Base-by-base conservation (phyloP, 2,888 invertebrate genomes). In the Monochamus alternatus region DNA sequence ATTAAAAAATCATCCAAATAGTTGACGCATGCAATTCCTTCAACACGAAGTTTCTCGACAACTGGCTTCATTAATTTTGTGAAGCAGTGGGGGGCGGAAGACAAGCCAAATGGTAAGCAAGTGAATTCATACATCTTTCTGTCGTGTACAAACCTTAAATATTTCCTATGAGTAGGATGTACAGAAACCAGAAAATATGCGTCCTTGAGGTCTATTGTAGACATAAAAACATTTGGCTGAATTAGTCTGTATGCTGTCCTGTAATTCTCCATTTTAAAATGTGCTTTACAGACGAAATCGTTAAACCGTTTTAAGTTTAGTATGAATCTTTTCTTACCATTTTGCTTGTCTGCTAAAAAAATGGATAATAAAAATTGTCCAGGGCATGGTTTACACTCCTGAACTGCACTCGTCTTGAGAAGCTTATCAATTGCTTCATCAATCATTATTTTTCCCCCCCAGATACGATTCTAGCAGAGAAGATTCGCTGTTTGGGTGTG, bases 101-200 rank as follows among this genome's bases (percentile, higher is more conserved):
- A 55, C 63, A 63, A 14, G 2, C 63, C 63, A 63, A 63, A 43
- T 14, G 63, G 63, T 44, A 44, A 43, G 43, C 63, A 63, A 22
- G 63, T 63, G 22, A 63, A 63, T 63, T 63, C 14, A 63, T 63
- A 63, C n/a, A 43, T 22, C 1, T 14, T 22, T 14, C 14, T 44
- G 43, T 63, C 22, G 14, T 31, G 43, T 14, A 7, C 3, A 63
- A 63, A 63, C 14, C 63, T 43, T 14, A 43, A 43, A n/a, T 43
- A 63, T 44, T 63, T 63, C 22, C 63, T 43, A 44, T 10, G 12
- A 5, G n/a, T 14, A 43, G 62, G 62, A 43, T 62, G n/a, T 14
- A 62, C 14, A n/a, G 62, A 30, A n/a, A 62, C 14, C 3, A 30
- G 9, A n/a, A 22, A 62, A 9, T 62, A 62, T 7, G 60, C 32